Percentiles rank a stretch among this genome's conserved stretches.
Evolutionary conservation across 64 coral and sea anemone species (phyloP).

Genomic region (Stylophora pistillata): DNA sequence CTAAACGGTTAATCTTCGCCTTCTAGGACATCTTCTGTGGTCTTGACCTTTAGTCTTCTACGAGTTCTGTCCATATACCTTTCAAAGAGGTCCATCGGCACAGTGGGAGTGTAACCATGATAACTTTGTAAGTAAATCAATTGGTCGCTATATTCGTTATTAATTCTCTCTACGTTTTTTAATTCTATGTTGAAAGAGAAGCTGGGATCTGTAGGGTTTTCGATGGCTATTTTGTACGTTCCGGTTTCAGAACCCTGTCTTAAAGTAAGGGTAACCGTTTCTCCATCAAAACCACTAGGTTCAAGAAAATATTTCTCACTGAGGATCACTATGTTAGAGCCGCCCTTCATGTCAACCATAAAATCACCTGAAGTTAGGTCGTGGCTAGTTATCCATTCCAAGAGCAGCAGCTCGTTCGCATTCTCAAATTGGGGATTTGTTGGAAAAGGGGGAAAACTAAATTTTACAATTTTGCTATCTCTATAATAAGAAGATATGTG

Average conservation of each 20-base stretch:
- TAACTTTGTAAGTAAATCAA: not conserved
- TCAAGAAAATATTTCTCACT: slow-evolving; percentile 15
- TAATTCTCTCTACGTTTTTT: not conserved
- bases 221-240: not conserved
- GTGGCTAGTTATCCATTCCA: not conserved
- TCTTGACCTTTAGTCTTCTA: not conserved
- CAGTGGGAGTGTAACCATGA: not conserved
- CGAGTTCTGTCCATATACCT: not conserved
- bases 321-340: not conserved
- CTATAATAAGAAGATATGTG: not conserved
- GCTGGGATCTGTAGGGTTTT: not conserved
- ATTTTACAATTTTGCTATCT: not conserved
- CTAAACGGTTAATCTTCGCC: too few species aligned
- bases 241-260: not conserved
- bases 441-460: not conserved
- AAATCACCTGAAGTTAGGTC: too few species aligned
- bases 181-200: not conserved
- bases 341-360: slow-evolving; percentile 1
- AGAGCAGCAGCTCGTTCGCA: not conserved
- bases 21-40: not conserved
- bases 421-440: not conserved
- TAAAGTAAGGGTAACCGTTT: not conserved
- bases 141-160: not conserved
- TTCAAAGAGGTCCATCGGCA: not conserved
- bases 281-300: slow-evolving; percentile 14